phyloP scores from a whole-genome alignment of 2,888 invertebrate genomes.

The Barypeithes pellucidus region DNA sequence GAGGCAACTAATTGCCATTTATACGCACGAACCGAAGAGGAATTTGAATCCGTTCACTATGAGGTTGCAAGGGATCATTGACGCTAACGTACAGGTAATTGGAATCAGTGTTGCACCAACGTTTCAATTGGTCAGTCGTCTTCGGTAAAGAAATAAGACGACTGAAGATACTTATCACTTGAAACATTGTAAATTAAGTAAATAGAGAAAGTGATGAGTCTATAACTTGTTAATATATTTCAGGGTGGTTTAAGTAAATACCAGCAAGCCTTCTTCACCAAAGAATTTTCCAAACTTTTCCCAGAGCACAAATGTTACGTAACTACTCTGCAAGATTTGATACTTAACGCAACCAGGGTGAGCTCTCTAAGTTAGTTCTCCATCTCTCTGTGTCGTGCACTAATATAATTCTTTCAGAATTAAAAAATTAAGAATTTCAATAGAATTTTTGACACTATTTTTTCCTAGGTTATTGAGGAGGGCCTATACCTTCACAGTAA shows the following conservation, averaged over 20 bases:
- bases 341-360: constrained; percentile 84
- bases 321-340: constrained; percentile 76
- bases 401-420: too few species aligned
- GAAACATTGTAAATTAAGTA: too few species aligned
- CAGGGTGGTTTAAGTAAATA: constrained; percentile 97
- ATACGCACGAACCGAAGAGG: constrained; percentile 84
- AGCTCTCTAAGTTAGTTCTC: constrained; percentile 21
- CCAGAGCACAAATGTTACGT: constrained; percentile 76
- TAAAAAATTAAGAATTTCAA: too few species aligned
- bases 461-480: constrained; percentile 78
- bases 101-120: too few species aligned
- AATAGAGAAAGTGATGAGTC: too few species aligned
- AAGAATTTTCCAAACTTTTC: constrained; percentile 80
- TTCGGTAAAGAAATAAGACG: too few species aligned
- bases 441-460: neutral
- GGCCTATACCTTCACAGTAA: constrained; percentile 89
- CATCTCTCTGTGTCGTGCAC: too few species aligned
- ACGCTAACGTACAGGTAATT: constrained; percentile 50
- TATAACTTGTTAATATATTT: too few species aligned
- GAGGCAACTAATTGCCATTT: constrained; percentile 84
- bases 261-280: constrained; percentile 93
- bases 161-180: too few species aligned
- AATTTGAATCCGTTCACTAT: constrained; percentile 95
- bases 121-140: too few species aligned
- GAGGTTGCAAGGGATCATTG: constrained; percentile 89